Base-by-base conservation (phyloP, 2,113 vertebrate genomes). In the Hypanus sabinus region DNA sequence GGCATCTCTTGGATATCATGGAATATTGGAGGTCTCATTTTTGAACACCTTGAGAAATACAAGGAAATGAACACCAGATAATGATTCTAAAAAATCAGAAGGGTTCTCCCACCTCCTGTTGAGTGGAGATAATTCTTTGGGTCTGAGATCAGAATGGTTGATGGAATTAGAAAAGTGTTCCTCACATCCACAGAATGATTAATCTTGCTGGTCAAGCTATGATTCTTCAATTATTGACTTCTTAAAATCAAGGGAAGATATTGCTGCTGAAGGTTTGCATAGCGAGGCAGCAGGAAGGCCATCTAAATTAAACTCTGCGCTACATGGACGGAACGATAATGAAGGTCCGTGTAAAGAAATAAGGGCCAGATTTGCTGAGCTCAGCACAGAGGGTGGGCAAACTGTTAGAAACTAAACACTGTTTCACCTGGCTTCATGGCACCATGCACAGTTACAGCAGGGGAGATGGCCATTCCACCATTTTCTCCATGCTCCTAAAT, bases 261-360 rank as follows among this genome's bases (percentile, higher is more conserved):
- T 36, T 70, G 7, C n/a, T 38, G 30, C 60, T 68, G 62, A 18
- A 16, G 80, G 9, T 62, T 70, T 18, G 18, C n/a, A 70, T 68
- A 30, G n/a, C 36, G 88, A 70, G 88, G 24, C 88, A 92, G 87
- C 88, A 92, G 88, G 88, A 70, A 71, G 88, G 18, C n/a, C 12
- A 14, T 27, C 83, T 60, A 87, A 60, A 87, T 87, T 87, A n/a
- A 27, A 30, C 55, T 87, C 83, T 87, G 83, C 83, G 30, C 12
- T 24, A 87, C 83, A 60, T 4, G 83, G 55, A 55, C 46, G 16
- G 83, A 87, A 87, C n/a, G 46, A 55, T 87, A 60, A 87, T 87
- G 55, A 87, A 87, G 83, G 57, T 30, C 7, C 9, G 3, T 24
- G 24, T 2, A 57, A 55, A 83, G 46, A 38, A 30, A 57, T 10